Base-by-base conservation (phyloP, 2,113 vertebrate species). In the Butorides virescens region DNA sequence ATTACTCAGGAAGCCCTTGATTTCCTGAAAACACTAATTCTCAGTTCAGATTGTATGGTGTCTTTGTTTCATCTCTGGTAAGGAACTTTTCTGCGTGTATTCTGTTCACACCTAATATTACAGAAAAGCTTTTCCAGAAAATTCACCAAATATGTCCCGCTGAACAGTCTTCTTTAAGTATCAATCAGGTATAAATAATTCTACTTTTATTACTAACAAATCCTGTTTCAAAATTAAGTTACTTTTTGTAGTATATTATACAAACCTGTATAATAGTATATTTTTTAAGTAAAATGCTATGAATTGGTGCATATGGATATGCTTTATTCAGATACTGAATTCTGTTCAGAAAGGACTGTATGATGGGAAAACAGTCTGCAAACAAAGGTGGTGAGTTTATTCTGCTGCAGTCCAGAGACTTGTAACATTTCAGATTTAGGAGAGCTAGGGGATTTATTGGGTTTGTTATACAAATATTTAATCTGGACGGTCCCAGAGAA, bases 11-110 rank as follows among this genome's bases (percentile, higher is more conserved):
- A 95, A 95, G 80, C 46, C 81, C 92, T 95, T 52, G 71, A 96
- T 95, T 98, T 98, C 91, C 95, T 96, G 96, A 94, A 92, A 97
- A 97, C 96, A 96, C 91, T 97, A 95, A 96, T 97, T 96, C 93
- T 97, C 86, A 84, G 86, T 97, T 93, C 71, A 86, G 68, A 82
- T 94, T 98, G 70, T 95, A 88, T 94, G 85, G 78, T 90, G 72
- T 92, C 94, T 97, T 96, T 97, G 92, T 97, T 94, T 96, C 58
- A 13, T 46, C 20, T 73, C 72, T 49, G 30, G n/a, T 90, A 76
- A 90, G 49, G 65, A 84, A 88, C 21, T 52, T 95, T 96, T 81
- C 78, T 75, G 44, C 20, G 22, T 93, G 76, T 66, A 90, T 93
- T 82, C 36, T 16, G 34, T n/a, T 36, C 58, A 63, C 34, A 85